A percentile compares a stretch with the other conserved stretches of the same genome.
phyloP scores from a whole-genome alignment of 2,113 vertebrate genomes.

The Chloropsis cyanopogon region DNA sequence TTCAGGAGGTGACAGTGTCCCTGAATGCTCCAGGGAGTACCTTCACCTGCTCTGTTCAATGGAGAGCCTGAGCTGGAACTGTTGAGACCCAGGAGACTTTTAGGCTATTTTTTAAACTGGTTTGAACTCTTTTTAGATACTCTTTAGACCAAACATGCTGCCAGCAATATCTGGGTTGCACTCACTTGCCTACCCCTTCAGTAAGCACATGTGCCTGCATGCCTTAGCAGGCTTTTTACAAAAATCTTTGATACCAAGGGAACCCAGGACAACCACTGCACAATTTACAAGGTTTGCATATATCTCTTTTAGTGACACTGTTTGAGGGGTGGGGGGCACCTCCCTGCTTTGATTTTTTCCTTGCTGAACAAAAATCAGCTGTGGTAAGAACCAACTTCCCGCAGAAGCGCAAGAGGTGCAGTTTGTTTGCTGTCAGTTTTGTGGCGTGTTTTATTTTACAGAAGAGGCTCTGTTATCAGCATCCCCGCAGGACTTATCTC shows the following conservation, averaged over 20 bases:
- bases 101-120: neutral
- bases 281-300: neutral
- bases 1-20: neutral
- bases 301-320: neutral
- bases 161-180: neutral
- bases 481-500: neutral
- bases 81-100: neutral
- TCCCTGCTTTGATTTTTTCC: neutral
- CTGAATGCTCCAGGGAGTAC: neutral
- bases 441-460: neutral
- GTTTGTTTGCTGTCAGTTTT: neutral
- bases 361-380: neutral
- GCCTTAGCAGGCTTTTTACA: neutral
- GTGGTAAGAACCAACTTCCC: neutral
- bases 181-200: neutral
- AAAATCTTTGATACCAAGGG: neutral
- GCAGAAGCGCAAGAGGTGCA: neutral
- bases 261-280: neutral
- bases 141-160: neutral
- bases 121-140: neutral
- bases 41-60: neutral
- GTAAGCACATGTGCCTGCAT: neutral
- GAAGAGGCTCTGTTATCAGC: neutral
- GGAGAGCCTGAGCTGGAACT: neutral
- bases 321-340: fast-evolving